Percentiles rank a stretch among this genome's conserved stretches.
Evolutionary conservation across 2,888 invertebrate genomes (phyloP).

Genomic region (Graphium colonna): DNA sequence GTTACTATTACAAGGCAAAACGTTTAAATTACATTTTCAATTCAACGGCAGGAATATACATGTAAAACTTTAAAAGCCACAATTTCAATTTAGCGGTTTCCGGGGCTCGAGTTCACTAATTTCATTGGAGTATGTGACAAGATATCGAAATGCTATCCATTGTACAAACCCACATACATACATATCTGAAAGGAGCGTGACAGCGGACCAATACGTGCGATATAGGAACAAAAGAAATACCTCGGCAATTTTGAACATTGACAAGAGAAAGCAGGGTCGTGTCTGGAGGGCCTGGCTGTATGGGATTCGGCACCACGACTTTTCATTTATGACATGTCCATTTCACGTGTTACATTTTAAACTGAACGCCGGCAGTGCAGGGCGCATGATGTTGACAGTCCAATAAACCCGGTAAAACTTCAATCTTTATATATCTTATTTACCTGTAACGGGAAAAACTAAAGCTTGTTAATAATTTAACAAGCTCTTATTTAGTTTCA

Average conservation of each 20-base stretch:
- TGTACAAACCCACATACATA: slow-evolving; percentile 2
- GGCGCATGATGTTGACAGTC: not conserved
- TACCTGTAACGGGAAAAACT: too few relatives aligned
- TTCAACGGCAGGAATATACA: too few relatives aligned
- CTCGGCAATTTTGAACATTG: slow-evolving; percentile 19
- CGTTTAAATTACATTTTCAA: too few relatives aligned
- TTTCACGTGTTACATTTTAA: not conserved
- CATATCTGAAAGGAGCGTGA: slow-evolving; percentile 12
- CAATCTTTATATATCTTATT: too few relatives aligned
- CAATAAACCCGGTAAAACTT: too few relatives aligned
- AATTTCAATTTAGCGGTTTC: too few relatives aligned
- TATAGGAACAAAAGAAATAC: slow-evolving; percentile 29
- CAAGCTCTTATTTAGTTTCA: too few relatives aligned
- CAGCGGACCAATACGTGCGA: slow-evolving; percentile 21
- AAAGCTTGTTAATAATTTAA: too few relatives aligned
- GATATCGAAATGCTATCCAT: not conserved
- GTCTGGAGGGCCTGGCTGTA: slow-evolving; percentile 10
- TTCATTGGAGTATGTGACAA: too few relatives aligned
- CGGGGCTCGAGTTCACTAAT: too few relatives aligned
- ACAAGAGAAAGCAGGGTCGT: slow-evolving; percentile 26
- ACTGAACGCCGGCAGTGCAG: not conserved
- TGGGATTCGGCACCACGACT: slow-evolving; percentile 4
- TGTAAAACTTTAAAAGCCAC: not conserved
- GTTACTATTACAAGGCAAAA: too few relatives aligned
- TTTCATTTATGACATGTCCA: slow-evolving; percentile 3